A percentile compares a stretch with the other conserved stretches of the same genome.
Conservation (phyloP, 2,888 invertebrate genomes). For the Drosophila seclusa region DNA sequence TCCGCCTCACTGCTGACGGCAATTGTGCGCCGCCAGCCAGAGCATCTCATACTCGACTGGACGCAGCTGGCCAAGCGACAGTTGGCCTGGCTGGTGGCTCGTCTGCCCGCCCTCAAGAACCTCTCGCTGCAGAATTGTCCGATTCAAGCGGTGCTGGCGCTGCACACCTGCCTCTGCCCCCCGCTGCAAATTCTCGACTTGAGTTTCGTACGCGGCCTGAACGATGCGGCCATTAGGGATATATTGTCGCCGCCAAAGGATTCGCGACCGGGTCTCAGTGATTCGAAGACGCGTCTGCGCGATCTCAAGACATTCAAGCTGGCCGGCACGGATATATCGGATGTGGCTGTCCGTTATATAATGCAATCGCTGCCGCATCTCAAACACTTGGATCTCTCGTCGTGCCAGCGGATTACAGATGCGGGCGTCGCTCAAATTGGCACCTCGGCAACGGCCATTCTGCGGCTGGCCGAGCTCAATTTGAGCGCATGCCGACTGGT, state of each 20-base stretch:
- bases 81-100: slow-evolving; percentile 95
- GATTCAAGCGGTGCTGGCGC: slow-evolving; percentile 91
- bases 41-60: slow-evolving; percentile 93
- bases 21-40: slow-evolving; percentile 95
- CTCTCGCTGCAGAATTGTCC: slow-evolving; percentile 92
- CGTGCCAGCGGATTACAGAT: slow-evolving; percentile 95
- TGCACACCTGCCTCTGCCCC: slow-evolving; percentile 93
- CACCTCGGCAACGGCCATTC: slow-evolving; percentile 89
- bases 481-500: slow-evolving; percentile 93
- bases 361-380: slow-evolving; percentile 91
- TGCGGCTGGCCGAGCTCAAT: slow-evolving; percentile 90
- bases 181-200: slow-evolving; percentile 92
- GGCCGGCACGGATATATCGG: slow-evolving; percentile 95
- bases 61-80: slow-evolving; percentile 94
- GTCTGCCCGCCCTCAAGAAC: slow-evolving; percentile 92
- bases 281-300: slow-evolving; percentile 91
- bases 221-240: slow-evolving; percentile 93
- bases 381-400: slow-evolving; percentile 91
- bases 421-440: slow-evolving; percentile 95
- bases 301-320: slow-evolving; percentile 91
- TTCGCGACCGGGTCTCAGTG: slow-evolving; percentile 91
- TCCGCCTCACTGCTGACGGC: slow-evolving; percentile 91
- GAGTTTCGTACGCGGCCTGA: slow-evolving; percentile 93
- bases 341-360: slow-evolving; percentile 89
- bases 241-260: slow-evolving; percentile 94